phyloP scores from a whole-genome alignment of 2,888 invertebrate genomes.

The Notodonta ziczac region DNA sequence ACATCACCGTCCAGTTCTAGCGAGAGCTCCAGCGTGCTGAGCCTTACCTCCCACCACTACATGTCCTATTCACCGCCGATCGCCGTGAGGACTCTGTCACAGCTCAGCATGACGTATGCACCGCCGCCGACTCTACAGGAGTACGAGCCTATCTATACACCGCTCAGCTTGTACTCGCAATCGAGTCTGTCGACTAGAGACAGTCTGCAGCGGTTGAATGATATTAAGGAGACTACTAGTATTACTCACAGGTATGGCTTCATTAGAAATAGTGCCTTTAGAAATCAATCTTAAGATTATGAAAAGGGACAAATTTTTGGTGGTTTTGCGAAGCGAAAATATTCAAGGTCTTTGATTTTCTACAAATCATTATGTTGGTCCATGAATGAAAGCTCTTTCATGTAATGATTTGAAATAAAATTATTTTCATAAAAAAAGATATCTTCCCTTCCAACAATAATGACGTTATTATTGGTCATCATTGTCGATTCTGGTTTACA shows the following conservation, averaged over 20 bases:
- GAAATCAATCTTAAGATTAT: too few relatives aligned
- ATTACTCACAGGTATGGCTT: constrained; percentile 73
- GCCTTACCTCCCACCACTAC: constrained; percentile 78
- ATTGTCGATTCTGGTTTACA: too few relatives aligned
- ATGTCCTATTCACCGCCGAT: constrained; percentile 82
- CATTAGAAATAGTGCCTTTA: too few relatives aligned
- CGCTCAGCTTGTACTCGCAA: constrained; percentile 76
- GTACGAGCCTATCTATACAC: constrained; percentile 79
- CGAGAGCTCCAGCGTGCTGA: constrained; percentile 85
- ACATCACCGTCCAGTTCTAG: constrained; percentile 88
- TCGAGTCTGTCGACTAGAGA: constrained; percentile 78
- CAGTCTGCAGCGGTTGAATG: constrained; percentile 76
- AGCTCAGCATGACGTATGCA: constrained; percentile 85
- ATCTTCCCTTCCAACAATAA: too few relatives aligned
- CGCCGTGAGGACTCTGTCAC: constrained; percentile 82
- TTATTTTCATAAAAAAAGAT: too few relatives aligned
- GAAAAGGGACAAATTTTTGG: too few relatives aligned
- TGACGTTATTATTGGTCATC: too few relatives aligned
- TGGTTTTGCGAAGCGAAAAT: too few relatives aligned
- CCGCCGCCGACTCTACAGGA: constrained; percentile 85
- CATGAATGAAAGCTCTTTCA: too few relatives aligned
- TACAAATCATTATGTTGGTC: too few relatives aligned
- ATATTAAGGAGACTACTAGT: constrained; percentile 68
- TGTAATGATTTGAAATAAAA: too few relatives aligned
- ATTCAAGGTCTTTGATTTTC: too few relatives aligned